Evolutionary conservation across 2,113 vertebrate genomes (phyloP).

Genomic region (Saccopteryx bilineata): DNA sequence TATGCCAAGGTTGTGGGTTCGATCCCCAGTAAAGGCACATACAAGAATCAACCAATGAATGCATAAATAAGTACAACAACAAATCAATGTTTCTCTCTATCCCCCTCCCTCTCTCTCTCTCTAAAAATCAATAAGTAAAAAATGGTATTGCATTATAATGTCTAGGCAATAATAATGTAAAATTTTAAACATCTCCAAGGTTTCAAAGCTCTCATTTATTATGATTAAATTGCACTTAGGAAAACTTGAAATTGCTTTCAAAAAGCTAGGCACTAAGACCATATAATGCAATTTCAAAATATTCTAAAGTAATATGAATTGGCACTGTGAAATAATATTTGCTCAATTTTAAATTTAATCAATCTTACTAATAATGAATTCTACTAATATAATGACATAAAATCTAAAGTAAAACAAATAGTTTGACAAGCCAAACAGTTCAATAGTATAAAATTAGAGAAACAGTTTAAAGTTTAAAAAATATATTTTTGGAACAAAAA

Average conservation of each 20-base stretch:
- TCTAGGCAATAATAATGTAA: conserved; percentile 37
- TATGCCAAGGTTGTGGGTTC: too few relatives aligned
- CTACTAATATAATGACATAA: conserved; percentile 11
- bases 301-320: conserved; percentile 26
- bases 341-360: conserved; percentile 59
- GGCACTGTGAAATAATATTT: conserved; percentile 36
- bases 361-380: conserved; percentile 41
- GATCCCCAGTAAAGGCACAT: too few relatives aligned
- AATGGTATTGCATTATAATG: not conserved
- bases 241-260: conserved; percentile 61
- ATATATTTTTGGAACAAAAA: conserved; percentile 64
- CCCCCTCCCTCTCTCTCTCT: too few relatives aligned
- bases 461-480: conserved; percentile 74
- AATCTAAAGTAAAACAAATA: conserved; percentile 52
- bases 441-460: conserved; percentile 58
- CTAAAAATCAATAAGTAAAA: too few relatives aligned
- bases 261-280: conserved; percentile 47
- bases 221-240: conserved; percentile 28
- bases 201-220: conserved; percentile 57
- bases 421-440: conserved; percentile 60
- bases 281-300: conserved; percentile 29
- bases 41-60: too few relatives aligned
- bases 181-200: conserved; percentile 39
- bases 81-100: too few relatives aligned
- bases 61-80: too few relatives aligned